Evolutionary conservation across 2,113 vertebrate genomes (phyloP).

Genomic region (Semicossyphus pulcher): DNA sequence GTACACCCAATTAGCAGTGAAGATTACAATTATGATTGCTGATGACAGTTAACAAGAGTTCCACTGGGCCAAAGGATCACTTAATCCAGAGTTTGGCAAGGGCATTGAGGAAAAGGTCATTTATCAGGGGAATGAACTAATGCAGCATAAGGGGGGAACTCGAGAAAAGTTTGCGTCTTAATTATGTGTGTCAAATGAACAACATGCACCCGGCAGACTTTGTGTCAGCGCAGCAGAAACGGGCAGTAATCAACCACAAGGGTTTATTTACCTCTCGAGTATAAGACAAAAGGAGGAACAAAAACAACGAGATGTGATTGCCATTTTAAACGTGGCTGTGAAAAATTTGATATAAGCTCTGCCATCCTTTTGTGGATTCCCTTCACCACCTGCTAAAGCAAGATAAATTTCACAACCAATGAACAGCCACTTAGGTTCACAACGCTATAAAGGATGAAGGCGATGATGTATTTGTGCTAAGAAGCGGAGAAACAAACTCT

Average conservation of each 20-base stretch:
- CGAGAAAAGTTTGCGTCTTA: slow-evolving; percentile 47
- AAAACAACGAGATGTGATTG: slow-evolving; percentile 51
- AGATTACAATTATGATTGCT: slow-evolving; percentile 73
- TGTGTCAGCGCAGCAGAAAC: slow-evolving; percentile 37
- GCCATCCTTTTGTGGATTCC: slow-evolving; percentile 53
- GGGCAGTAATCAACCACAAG: slow-evolving; percentile 36
- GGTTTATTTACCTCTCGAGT: slow-evolving; percentile 48
- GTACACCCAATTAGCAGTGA: slow-evolving; percentile 76
- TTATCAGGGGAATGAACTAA: slow-evolving; percentile 34
- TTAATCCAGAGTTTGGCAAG: slow-evolving; percentile 59
- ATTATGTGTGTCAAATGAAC: slow-evolving; percentile 47
- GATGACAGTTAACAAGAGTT: slow-evolving; percentile 65
- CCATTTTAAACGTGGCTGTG: slow-evolving; percentile 59
- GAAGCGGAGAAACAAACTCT: slow-evolving; percentile 42
- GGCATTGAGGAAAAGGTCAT: slow-evolving; percentile 58
- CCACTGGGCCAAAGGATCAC: slow-evolving; percentile 60
- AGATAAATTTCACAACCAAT: slow-evolving; percentile 70
- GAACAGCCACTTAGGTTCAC: slow-evolving; percentile 61
- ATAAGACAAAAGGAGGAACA: slow-evolving; percentile 47
- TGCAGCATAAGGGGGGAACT: slow-evolving; percentile 14
- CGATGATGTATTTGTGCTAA: slow-evolving; percentile 61
- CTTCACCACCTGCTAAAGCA: slow-evolving; percentile 64
- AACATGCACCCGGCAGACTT: slow-evolving; percentile 7
- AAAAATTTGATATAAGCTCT: slow-evolving; percentile 38
- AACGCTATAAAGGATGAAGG: slow-evolving; percentile 66